These are phyloP conservation scores for Drosophila parvula DNA, from an alignment of 1,140 invertebrate species.

Conservation along the genomic window DNA sequence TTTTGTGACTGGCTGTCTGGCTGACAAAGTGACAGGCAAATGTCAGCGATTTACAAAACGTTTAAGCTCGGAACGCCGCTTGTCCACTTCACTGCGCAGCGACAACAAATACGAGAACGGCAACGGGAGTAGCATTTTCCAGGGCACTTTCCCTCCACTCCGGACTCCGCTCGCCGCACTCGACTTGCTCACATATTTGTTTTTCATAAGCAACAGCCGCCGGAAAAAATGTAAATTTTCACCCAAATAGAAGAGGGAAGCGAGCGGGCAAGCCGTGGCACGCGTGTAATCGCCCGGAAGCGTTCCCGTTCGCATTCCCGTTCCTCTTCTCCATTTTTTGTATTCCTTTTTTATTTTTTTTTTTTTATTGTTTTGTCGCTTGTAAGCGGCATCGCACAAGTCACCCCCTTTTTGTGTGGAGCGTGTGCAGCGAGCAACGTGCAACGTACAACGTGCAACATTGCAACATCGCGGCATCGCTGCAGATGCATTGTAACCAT, in stretches of 20 bases:
- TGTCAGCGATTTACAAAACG: conserved; percentile 76
- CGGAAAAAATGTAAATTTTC: conserved; percentile 79
- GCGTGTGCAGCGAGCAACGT: conserved; percentile 13
- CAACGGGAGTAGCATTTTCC: conserved; percentile 19
- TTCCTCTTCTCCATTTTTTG: conserved; percentile 1
- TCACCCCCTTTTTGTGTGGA: conserved; percentile 37
- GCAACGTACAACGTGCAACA: conserved; percentile 25
- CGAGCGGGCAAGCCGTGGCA: conserved; percentile 34
- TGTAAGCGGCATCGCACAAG: conserved; percentile 21
- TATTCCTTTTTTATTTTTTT: not conserved
- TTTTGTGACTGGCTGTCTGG: conserved; percentile 49
- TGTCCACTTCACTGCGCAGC: conserved; percentile 76
- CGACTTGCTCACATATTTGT: conserved; percentile 54
- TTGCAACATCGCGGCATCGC: conserved; percentile 34
- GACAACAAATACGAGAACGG: conserved; percentile 49
- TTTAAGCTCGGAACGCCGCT: conserved; percentile 67
- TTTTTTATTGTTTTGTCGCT: conserved; percentile 46
- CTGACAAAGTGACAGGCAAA: conserved; percentile 77
- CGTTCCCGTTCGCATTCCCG: conserved; percentile 49
- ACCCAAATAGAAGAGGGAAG: conserved; percentile 62
- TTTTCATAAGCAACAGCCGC: conserved; percentile 63
- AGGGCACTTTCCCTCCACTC: conserved; percentile 15
- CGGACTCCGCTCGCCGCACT: conserved; percentile 39
- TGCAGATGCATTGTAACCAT: conserved; percentile 31
- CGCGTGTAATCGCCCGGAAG: conserved; percentile 80